Evolutionary conservation across 2,888 invertebrate species (phyloP), one percentile per base, ranked within the genome.

Genomic region (Caenorhabditis imperialis): DNA sequence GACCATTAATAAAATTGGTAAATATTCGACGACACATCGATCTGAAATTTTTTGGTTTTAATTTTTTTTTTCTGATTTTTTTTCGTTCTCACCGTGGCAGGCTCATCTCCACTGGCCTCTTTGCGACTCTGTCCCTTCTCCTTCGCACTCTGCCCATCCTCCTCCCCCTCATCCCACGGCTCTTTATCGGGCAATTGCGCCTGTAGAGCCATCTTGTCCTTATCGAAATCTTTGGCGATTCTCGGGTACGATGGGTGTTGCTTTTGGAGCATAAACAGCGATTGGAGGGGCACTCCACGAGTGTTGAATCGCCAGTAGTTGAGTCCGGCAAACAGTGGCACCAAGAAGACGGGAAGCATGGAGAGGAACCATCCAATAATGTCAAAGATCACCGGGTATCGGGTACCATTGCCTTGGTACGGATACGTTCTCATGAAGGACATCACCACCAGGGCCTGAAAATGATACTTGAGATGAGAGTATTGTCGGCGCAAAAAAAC

Each of bases 151-250:
- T 51, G 37, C 7, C 16, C 48, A 7, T 45, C 16, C 10, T 50
- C 48, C 20, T 16, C 5, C 12, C 23, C 42, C 50, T 60, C 60
- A 47, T 63, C 61, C 70, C 70, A 71, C 18, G 69, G 58, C 37
- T 69, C 69, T 6, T 16, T 3, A 3, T 23, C 35, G 4, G 58
- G 58, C 10, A 70, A 25, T n/a, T 35, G 35, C 5, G 5, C 8
- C 10, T 37, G 53, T 7, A 58, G 22, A 2, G 1, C n/a, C 12
- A 40, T 12, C 27, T 61, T 35, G 12, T 61, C 35, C 0, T 38
- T 16, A 18, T 30, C 33, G 35, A 44, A 70, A 6, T 20, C 40
- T 18, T 27, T 18, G 1, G 33, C 30, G 14, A 71, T 71, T 38
- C 62, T 20, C 4, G 25, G 10, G 25, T 38, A 71, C 3, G 71